Base-by-base conservation (phyloP, 1,140 invertebrate genomes). In the Rhyzopertha dominica region DNA sequence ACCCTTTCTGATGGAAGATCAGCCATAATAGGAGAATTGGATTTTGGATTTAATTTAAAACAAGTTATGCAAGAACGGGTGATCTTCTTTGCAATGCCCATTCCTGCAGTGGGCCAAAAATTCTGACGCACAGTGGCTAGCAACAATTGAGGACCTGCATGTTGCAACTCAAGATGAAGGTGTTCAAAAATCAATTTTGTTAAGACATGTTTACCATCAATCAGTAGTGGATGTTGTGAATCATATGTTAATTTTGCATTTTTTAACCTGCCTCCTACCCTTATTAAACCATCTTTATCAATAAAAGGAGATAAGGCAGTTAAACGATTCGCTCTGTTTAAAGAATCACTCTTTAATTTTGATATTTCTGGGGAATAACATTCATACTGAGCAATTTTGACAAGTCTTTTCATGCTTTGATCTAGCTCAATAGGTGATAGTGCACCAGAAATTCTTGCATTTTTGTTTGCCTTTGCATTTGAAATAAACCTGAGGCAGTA, bases 141-240 rank as follows among this genome's bases (percentile, higher is more conserved):
- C 4, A 61, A 20, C 4, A 55, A 26, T 38, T 59, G 54, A 19
- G 49, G 39, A 0, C 60, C 59, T 7, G 58, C 47, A 43, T 65
- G 61, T 14, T 32, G 16, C 17, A 32, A 34, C 8, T 20, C 16
- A 9, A 3, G 7, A 34, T 43, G 28, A n/a, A 32, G 7, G 18
- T 34, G 5, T 31, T 34, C 20, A 34, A 43, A 34, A 34, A 43
- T 34, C n/a, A 43, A 22, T 34, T 34, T 34, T 3, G 29, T 43
- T 12, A 34, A 34, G n/a, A n/a, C n/a, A n/a, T n/a, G n/a, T n/a
- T n/a, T n/a, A n/a, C n/a, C n/a, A n/a, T n/a, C n/a, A n/a, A n/a
- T n/a, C n/a, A n/a, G n/a, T n/a, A n/a, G n/a, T n/a, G n/a, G n/a
- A n/a, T n/a, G n/a, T n/a, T n/a, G n/a, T n/a, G n/a, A n/a, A n/a